phyloP scores from a whole-genome alignment of 1,140 invertebrate genomes.

The Pentalonia nigronervosa region DNA sequence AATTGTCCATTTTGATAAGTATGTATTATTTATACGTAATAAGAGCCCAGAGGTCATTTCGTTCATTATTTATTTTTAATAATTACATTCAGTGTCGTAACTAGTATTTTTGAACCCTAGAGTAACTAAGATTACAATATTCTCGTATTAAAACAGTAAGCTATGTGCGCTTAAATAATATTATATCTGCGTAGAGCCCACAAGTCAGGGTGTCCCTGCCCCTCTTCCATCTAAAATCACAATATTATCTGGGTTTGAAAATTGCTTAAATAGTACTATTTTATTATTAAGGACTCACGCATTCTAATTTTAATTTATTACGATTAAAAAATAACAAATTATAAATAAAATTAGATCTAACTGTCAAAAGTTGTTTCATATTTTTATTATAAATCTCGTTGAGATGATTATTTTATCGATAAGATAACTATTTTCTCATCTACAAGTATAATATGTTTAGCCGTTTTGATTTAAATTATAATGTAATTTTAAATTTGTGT shows the following conservation, averaged over 20 bases:
- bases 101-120: not conserved
- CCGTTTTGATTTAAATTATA: not conserved
- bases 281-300: not conserved
- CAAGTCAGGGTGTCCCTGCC: not conserved
- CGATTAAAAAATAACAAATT: not conserved
- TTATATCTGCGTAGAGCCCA: not conserved
- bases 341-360: not conserved
- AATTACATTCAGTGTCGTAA: not conserved
- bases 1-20: conserved; percentile 8
- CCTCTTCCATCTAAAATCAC: not conserved
- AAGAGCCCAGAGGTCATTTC: not conserved
- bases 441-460: not conserved
- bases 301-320: not conserved
- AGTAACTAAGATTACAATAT: not conserved
- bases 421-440: not conserved
- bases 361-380: not conserved
- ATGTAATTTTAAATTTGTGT: not conserved
- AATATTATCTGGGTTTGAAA: not conserved
- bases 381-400: not conserved
- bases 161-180: not conserved
- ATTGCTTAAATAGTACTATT: not conserved
- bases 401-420: not conserved
- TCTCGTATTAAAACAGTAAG: not conserved
- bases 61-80: conserved; percentile 19
- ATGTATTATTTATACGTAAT: conserved; percentile 14